These are phyloP conservation scores for Pogoniulus pusillus DNA, from an alignment of 2,797 vertebrate species.

Conservation along the genomic window DNA sequence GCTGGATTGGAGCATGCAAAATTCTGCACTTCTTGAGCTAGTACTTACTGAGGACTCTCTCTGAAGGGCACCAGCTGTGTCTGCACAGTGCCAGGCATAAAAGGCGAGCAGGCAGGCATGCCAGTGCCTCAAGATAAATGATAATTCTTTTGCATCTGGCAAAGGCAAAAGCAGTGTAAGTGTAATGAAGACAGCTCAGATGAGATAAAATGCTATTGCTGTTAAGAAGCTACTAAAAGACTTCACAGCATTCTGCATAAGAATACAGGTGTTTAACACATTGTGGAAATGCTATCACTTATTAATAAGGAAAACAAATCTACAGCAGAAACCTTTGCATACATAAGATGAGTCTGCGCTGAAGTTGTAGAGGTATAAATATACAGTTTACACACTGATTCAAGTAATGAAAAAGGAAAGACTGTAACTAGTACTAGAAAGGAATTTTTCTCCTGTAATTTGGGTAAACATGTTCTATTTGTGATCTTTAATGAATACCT, in stretches of 20 bases:
- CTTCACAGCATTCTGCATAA: not conserved
- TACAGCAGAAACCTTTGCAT: not conserved
- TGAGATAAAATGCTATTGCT: not conserved
- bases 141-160: not conserved
- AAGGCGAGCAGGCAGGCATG: not conserved
- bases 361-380: not conserved
- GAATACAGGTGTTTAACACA: not conserved
- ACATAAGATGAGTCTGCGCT: not conserved
- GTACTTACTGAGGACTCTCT: no score
- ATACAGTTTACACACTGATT: no score
- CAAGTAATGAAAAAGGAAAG: not conserved
- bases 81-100: not conserved
- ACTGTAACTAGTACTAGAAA: not conserved
- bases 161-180: not conserved
- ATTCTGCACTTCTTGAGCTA: not conserved
- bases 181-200: not conserved
- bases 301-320: not conserved
- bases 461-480: not conserved
- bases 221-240: not conserved
- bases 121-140: not conserved
- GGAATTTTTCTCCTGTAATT: not conserved
- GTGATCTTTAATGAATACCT: slow-evolving; percentile 13
- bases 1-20: not conserved
- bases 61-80: not conserved
- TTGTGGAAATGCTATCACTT: not conserved